Conservation (phyloP, 2,113 vertebrate genomes). For the Chrysemys picta region DNA sequence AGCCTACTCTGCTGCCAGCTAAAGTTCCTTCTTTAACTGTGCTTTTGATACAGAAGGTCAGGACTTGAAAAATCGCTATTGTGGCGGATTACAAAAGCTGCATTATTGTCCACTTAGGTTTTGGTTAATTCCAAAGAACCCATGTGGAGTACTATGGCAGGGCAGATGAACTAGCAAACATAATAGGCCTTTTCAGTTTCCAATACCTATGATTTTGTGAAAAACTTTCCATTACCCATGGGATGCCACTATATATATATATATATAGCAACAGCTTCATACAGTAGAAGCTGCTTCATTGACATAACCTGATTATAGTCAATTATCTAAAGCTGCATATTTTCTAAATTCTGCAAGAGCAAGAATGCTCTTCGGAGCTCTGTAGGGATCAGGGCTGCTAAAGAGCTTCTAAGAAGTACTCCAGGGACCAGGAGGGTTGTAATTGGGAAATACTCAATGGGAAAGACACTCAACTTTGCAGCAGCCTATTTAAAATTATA, state of each 20-base stretch:
- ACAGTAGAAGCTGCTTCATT: not conserved
- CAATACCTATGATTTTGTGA: not conserved
- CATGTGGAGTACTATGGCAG: not conserved
- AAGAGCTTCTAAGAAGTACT: not conserved
- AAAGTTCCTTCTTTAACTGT: not conserved
- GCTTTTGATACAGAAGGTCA: not conserved
- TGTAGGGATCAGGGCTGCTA: conserved; percentile 12
- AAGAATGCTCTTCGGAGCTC: conserved; percentile 29
- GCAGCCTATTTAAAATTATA: not conserved
- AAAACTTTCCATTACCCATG: not conserved
- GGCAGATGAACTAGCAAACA: not conserved
- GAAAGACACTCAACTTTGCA: conserved; percentile 22
- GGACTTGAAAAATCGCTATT: not conserved
- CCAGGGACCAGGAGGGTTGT: not conserved
- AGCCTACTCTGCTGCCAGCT: not conserved
- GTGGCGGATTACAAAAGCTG: not conserved
- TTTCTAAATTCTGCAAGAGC: conserved; percentile 37
- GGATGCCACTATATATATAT: not conserved
- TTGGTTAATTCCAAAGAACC: not conserved
- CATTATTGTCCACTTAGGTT: not conserved
- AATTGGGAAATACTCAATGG: conserved; percentile 26
- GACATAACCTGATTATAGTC: not conserved
- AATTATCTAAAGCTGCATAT: conserved; percentile 14
- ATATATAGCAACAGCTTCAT: not conserved
- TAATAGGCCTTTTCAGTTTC: not conserved